phyloP scores from a whole-genome alignment of 2,888 invertebrate species.

The Lysandra bellargus region DNA sequence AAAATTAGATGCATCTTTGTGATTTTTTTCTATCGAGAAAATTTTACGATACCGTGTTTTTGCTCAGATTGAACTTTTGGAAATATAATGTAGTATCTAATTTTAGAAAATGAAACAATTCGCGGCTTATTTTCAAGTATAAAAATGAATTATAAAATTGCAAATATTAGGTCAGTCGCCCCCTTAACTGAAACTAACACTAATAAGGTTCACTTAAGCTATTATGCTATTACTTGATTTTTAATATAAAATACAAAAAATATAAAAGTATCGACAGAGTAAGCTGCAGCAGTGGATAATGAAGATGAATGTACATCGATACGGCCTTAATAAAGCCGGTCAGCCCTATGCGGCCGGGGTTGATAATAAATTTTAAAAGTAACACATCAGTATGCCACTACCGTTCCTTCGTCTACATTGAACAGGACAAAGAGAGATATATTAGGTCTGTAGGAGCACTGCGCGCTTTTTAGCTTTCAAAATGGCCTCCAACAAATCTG shows the following conservation, averaged over 20 bases:
- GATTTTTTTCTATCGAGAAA: no score
- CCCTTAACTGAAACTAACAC: no score
- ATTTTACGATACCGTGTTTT: no score
- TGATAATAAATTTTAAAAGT: conserved; percentile 75
- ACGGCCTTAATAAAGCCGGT: conserved; percentile 29
- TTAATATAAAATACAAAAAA: conserved; percentile 2
- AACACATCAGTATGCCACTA: conserved; percentile 74
- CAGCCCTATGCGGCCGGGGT: conserved; percentile 49
- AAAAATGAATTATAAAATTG: no score
- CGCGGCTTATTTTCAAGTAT: no score
- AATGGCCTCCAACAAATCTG: conserved; percentile 22
- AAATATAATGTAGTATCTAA: no score
- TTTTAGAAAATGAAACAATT: no score
- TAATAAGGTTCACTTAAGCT: no score
- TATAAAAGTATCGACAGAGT: conserved; percentile 35
- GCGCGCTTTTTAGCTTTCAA: conserved; percentile 39
- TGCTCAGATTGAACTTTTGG: no score
- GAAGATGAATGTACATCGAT: conserved; percentile 33
- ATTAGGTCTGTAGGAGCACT: conserved; percentile 60
- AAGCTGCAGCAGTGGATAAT: neutral
- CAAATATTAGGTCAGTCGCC: no score
- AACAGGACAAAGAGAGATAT: conserved; percentile 74
- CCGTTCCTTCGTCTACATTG: conserved; percentile 63
- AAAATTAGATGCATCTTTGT: no score
- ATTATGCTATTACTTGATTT: neutral